Percentiles rank a stretch among this genome's conserved stretches.
Conservation (phyloP, 2,888 invertebrate genomes). For the Galeruca laticollis region DNA sequence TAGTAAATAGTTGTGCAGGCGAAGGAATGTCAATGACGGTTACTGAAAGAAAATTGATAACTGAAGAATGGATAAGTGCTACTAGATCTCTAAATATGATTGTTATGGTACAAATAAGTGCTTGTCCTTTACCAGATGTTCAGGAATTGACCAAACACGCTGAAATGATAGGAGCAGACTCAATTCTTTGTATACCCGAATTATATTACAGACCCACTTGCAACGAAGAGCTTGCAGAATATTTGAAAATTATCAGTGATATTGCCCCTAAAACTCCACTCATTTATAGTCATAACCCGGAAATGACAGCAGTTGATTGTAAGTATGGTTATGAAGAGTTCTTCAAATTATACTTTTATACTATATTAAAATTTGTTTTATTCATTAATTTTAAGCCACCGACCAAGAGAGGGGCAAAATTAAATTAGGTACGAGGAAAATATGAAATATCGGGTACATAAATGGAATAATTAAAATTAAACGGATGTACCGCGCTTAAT, state of each 20-base stretch:
- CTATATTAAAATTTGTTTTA: no score
- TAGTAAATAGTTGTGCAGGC: constrained; percentile 85
- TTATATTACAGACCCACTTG: constrained; percentile 79
- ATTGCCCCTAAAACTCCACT: constrained; percentile 73
- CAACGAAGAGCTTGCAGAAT: constrained; percentile 73
- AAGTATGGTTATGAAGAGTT: constrained; percentile 62
- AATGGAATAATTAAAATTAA: no score
- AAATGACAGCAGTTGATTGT: constrained; percentile 79
- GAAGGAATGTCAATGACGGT: constrained; percentile 79
- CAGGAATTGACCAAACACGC: constrained; percentile 79
- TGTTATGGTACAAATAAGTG: constrained; percentile 81
- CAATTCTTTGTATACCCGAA: constrained; percentile 81
- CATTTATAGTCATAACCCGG: constrained; percentile 87
- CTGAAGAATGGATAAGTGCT: constrained; percentile 75
- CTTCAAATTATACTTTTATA: not conserved
- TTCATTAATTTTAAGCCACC: no score
- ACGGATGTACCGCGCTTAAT: no score
- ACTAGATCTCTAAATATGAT: constrained; percentile 71
- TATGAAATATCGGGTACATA: no score
- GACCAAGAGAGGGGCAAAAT: no score
- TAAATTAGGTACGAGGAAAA: no score
- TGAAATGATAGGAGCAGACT: constrained; percentile 74
- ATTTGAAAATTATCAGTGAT: constrained; percentile 72
- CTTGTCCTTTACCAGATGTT: constrained; percentile 76
- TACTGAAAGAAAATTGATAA: constrained; percentile 75